Percentiles rank a stretch among this genome's conserved stretches.
These are phyloP conservation scores for Nomada goodeniana DNA, from an alignment of 2,888 invertebrate genomes.

Conservation along the genomic window DNA sequence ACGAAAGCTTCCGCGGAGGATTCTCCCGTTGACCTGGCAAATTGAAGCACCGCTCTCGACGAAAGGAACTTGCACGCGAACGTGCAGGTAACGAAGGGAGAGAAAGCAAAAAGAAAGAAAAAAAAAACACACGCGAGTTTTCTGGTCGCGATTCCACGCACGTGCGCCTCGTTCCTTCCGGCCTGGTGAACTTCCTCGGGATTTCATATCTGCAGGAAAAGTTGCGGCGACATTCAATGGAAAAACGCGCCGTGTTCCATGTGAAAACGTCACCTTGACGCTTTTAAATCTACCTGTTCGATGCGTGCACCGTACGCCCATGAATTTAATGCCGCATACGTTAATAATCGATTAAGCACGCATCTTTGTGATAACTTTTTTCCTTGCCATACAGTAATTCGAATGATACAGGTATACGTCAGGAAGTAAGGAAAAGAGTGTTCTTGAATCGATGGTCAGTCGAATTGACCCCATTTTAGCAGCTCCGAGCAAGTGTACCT, in stretches of 20 bases:
- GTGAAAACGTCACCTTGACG: conserved; percentile 2
- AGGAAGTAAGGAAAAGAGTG: no score
- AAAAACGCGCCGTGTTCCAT: conserved; percentile 12
- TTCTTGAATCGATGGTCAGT: no score
- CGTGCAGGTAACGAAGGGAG: neutral
- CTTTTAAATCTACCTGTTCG: conserved; percentile 7
- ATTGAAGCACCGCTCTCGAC: neutral
- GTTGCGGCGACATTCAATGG: conserved; percentile 19
- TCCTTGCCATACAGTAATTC: no score
- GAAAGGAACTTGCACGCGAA: neutral
- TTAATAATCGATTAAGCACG: no score
- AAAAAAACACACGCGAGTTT: no score
- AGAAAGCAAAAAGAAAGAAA: neutral
- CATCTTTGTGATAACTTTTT: no score
- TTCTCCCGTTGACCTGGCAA: neutral
- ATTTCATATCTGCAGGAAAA: conserved; percentile 40
- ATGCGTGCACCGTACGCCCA: no score
- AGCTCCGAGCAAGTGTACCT: no score
- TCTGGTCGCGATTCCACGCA: conserved; percentile 14
- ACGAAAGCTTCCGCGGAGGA: conserved; percentile 1
- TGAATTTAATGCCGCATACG: no score
- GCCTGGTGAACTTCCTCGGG: conserved; percentile 20
- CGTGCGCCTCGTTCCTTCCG: conserved; percentile 27
- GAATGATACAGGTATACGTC: no score
- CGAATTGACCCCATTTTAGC: no score